Evolutionary conservation across 30 jellyfish, hydroid and myxozoan species (phyloP), one percentile per base, ranked within the genome.

Genomic region (Clytia hemisphaerica): DNA sequence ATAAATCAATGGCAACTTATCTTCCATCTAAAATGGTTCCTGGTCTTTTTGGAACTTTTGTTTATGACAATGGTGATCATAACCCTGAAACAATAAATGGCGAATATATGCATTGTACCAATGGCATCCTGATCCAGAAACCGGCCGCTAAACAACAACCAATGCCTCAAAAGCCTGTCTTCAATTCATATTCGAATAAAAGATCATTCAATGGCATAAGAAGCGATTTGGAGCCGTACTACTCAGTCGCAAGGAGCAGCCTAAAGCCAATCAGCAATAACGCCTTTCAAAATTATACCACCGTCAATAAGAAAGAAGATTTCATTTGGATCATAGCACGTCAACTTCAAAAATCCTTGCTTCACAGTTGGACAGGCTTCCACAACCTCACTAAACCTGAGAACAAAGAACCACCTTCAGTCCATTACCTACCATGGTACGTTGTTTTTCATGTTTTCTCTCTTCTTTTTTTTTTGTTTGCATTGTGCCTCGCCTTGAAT

Each of bases 31-130:
- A 12, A 6, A 4, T 33, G 12, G 27, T 30, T 25, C 77, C 77
- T 4, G 33, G 73, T 25, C 21, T 35, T 30, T 72, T 72, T 42
- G 69, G 36, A 22, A 72, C 84, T 2, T 72, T 51, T 55, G 80
- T 72, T 27, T 72, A 51, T 51, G 84, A 72, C 25, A 69, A 69
- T 25, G 49, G 49, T 35, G 82, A 69, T 40, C 19, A 32, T 59
- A 69, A 49, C 60, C 80, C 84, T 24, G 84, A 72, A 35, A 55
- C 84, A 21, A 19, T 72, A 7, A 18, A 65, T 34, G 78, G 78
- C 21, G 27, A 35, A 48, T 24, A 30, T 18, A 66, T 66, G 72
- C 79, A 66, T 66, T 66, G 79, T 27, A 66, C 79, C 5, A 66
- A 66, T 28, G 45, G 71, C 45, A 66, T 66, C 6, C 38, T 66